These are phyloP conservation scores for Zelostemma sp. DNA, from an alignment of 1,140 invertebrate species.

Conservation along the genomic window DNA sequence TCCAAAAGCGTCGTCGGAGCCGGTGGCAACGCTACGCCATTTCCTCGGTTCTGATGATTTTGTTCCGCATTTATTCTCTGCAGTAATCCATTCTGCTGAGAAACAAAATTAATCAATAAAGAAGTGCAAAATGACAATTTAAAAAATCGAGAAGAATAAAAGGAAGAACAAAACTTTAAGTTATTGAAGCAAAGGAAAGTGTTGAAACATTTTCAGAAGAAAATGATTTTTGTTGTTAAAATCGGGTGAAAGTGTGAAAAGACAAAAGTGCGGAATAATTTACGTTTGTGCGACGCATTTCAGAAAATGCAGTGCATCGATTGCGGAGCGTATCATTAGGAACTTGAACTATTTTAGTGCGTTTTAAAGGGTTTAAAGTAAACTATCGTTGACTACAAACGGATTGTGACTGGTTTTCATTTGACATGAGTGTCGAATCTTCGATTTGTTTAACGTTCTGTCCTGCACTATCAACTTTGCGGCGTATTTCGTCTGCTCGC, in stretches of 20 bases:
- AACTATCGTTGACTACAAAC: conserved; percentile 4
- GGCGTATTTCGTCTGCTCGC: too few species aligned
- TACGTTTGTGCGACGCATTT: conserved; percentile 40
- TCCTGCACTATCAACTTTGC: too few species aligned
- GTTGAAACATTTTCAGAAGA: conserved; percentile 7
- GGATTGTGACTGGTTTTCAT: neutral
- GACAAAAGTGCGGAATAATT: conserved; percentile 4
- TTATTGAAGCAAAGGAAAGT: neutral
- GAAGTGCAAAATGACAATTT: neutral
- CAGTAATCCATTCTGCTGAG: conserved; percentile 55
- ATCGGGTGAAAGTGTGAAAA: too few species aligned
- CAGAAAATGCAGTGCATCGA: conserved; percentile 4
- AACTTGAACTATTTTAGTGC: neutral
- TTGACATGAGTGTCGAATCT: too few species aligned
- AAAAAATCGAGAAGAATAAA: neutral
- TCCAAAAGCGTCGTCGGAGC: conserved; percentile 66
- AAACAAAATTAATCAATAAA: conserved; percentile 5
- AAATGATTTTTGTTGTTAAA: too few species aligned
- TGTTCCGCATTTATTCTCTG: conserved; percentile 46
- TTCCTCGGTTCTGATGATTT: conserved; percentile 42
- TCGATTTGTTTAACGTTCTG: too few species aligned
- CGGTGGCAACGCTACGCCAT: conserved; percentile 30
- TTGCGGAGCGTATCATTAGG: neutral
- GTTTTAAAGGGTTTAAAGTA: neutral
- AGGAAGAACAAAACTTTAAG: too few species aligned